Evolutionary conservation across 2,797 vertebrate species (phyloP).

Genomic region (Gobio occitaniae): DNA sequence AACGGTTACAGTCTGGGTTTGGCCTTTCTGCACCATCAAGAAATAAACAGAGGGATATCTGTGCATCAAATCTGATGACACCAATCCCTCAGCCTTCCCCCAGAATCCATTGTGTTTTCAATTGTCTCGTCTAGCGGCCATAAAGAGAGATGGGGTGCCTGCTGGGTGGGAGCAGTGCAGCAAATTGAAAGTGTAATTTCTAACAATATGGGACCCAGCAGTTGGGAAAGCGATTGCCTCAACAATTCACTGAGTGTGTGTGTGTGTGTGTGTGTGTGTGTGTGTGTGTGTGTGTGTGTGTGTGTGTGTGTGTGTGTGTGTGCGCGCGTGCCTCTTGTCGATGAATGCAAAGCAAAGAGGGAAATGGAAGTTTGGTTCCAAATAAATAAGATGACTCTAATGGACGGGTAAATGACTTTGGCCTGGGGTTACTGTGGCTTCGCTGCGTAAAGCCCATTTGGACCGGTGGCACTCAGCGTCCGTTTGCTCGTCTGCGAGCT

Average conservation of each 20-base stretch:
- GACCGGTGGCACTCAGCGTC: constrained; percentile 65
- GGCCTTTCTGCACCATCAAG: constrained; percentile 28
- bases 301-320: constrained; percentile 34
- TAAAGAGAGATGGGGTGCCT: constrained; percentile 67
- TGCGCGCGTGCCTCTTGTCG: constrained; percentile 48
- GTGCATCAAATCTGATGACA: constrained; percentile 55
- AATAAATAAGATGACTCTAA: constrained; percentile 76
- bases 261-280: constrained; percentile 24
- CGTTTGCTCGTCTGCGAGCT: constrained; percentile 65
- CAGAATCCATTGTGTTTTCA: constrained; percentile 73
- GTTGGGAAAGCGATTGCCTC: constrained; percentile 73
- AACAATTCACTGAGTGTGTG: constrained; percentile 62
- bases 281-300: constrained; percentile 30
- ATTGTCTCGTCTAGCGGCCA: constrained; percentile 69
- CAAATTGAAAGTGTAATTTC: constrained; percentile 83
- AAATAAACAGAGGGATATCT: constrained; percentile 53
- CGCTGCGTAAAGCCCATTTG: constrained; percentile 73
- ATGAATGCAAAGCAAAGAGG: constrained; percentile 74
- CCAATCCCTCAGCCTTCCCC: constrained; percentile 54
- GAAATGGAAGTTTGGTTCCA: constrained; percentile 74
- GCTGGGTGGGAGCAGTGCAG: constrained; percentile 59
- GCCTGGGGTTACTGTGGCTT: constrained; percentile 73
- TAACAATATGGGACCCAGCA: constrained; percentile 74
- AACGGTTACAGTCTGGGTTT: constrained; percentile 1
- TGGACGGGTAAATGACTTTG: constrained; percentile 69